Conservation (phyloP, 2,797 vertebrate genomes). For the Liasis olivaceus region DNA sequence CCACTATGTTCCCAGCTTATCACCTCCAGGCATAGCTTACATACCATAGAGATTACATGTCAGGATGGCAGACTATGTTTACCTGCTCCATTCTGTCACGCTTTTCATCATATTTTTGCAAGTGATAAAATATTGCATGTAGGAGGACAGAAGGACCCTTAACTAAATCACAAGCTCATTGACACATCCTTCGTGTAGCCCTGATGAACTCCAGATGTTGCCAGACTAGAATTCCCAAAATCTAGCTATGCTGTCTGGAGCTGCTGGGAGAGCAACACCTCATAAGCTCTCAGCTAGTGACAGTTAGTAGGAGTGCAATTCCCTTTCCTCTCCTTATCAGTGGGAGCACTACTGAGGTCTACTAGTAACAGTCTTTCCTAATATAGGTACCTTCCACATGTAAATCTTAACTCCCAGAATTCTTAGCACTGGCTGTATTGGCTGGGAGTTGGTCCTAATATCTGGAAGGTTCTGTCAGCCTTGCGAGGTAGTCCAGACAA, state of each 20-base stretch:
- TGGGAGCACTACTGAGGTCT: background rate
- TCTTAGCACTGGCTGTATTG: background rate
- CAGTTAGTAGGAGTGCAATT: background rate
- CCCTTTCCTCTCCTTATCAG: background rate
- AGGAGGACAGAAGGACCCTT: background rate
- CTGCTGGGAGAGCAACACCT: background rate
- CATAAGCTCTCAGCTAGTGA: background rate
- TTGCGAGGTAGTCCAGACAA: background rate
- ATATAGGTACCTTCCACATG: background rate
- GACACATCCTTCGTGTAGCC: background rate
- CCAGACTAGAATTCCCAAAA: background rate
- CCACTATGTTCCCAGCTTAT: background rate
- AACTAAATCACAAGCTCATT: background rate
- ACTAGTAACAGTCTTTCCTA: background rate
- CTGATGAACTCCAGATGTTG: background rate
- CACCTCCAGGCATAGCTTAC: background rate
- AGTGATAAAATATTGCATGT: background rate
- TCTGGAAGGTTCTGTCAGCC: background rate
- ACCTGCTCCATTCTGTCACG: background rate
- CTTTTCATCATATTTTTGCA: background rate
- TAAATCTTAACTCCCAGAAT: background rate
- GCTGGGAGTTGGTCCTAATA: background rate
- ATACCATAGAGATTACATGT: background rate
- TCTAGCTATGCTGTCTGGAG: background rate
- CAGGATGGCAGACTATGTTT: background rate